Conservation (phyloP, 1,140 invertebrate species). For the Drosophila ercepeae region DNA sequence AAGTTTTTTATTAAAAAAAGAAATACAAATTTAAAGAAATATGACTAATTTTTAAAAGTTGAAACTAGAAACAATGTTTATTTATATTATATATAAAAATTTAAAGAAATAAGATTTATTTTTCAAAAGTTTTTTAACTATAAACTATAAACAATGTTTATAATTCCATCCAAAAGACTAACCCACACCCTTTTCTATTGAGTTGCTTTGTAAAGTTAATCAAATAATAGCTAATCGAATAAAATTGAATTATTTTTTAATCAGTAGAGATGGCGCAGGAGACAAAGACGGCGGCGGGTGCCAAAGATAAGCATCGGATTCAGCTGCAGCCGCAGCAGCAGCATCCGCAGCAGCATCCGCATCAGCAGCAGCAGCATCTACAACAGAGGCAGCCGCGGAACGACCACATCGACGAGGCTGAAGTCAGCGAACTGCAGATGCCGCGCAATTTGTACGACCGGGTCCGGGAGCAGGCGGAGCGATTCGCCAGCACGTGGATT, state of each 20-base stretch:
- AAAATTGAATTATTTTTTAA: conserved; percentile 11
- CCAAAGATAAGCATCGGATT: conserved; percentile 49
- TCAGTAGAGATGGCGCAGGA: conserved; percentile 55
- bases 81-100: too few relatives aligned
- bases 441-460: conserved; percentile 55
- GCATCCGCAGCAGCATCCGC: not conserved
- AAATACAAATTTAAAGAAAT: too few relatives aligned
- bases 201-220: too few relatives aligned
- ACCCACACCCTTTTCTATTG: too few relatives aligned
- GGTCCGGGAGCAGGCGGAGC: conserved; percentile 61
- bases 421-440: conserved; percentile 62
- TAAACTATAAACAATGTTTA: too few relatives aligned
- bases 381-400: not conserved
- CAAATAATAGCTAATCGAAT: conserved; percentile 9
- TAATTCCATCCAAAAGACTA: too few relatives aligned
- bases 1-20: too few relatives aligned
- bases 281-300: conserved; percentile 26
- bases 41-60: too few relatives aligned
- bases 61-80: too few relatives aligned
- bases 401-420: conserved; percentile 70
- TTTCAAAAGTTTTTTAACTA: too few relatives aligned
- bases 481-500: conserved; percentile 62
- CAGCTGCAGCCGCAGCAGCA: not conserved
- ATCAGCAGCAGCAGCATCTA: not conserved
- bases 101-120: too few relatives aligned